Evolutionary conservation across 2,113 vertebrate genomes (phyloP), one percentile per base, ranked within the genome.

Genomic region (Morone chrysops): DNA sequence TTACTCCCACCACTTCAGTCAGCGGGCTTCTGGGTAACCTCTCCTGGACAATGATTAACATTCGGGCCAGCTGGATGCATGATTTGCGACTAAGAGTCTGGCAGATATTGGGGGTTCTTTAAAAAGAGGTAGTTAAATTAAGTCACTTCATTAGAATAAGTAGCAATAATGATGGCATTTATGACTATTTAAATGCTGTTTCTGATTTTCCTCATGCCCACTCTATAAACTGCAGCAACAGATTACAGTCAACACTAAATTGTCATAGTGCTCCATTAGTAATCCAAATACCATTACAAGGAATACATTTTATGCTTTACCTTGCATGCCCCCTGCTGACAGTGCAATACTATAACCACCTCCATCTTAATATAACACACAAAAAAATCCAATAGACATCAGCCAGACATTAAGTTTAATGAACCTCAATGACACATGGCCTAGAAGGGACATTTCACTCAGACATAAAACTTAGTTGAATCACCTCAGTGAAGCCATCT

Each of bases 401-500:
- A 72, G 25, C 41, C 9, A 66, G 57, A 73, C 40, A 54, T 57
- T 84, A 78, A 1, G 61, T 91, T 92, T 92, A 92, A 89, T 90
- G 75, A 85, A 87, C 62, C 66, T 78, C 59, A 80, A 14, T 72
- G 63, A 74, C 13, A 87, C 20, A 47, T 36, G 43, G 53, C 25
- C 20, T 17, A 22, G 4, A 70, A 31, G 9, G n/a, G 22, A 31
- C 20, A 38, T 54, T 75, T 68, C 13, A 78, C 8, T 69, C 57
- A 80, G 48, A 78, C 54, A 56, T 61, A 40, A 82, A 69, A 47
- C 12, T 10, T 16, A 61, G 31, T 2, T 22, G 4, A 62, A 63
- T 16, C 25, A 50, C 31, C 31, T 71, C 69, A 81, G n/a, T 31
- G 56, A 78, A 68, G 9, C 45, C 0, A 1, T 43, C 53, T 45